These are phyloP conservation scores for Lamellibrachia satsuma DNA, from an alignment of 2,888 invertebrate genomes.

Conservation along the genomic window DNA sequence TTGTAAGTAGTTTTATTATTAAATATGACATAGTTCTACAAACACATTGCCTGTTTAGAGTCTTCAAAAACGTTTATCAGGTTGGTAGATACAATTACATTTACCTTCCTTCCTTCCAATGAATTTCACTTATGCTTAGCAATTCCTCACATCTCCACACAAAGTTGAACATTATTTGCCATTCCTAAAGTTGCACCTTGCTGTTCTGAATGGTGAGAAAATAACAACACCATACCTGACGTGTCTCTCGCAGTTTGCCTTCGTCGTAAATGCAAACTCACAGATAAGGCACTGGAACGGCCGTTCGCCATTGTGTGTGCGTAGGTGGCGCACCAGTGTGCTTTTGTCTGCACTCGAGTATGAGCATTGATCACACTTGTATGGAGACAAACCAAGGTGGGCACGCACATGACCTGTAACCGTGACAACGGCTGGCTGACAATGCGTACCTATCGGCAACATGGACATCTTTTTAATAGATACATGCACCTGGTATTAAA, in stretches of 20 bases:
- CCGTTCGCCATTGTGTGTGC: constrained; percentile 93
- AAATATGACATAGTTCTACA: too few species aligned
- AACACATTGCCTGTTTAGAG: too few species aligned
- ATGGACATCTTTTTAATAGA: background rate
- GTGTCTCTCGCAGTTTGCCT: constrained; percentile 96
- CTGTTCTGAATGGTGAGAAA: background rate
- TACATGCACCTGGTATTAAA: background rate
- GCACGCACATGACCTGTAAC: constrained; percentile 63
- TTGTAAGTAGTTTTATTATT: too few species aligned
- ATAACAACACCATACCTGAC: constrained; percentile 67
- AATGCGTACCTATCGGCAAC: background rate
- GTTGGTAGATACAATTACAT: background rate
- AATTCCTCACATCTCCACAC: too few species aligned
- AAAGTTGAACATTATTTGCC: background rate
- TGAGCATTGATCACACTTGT: constrained; percentile 92
- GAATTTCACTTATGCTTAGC: too few species aligned
- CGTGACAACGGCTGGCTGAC: constrained; percentile 4
- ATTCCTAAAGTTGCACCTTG: background rate
- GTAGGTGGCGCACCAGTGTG: constrained; percentile 88
- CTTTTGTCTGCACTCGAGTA: constrained; percentile 90
- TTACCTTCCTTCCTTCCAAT: background rate
- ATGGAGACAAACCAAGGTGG: constrained; percentile 82
- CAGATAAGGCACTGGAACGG: constrained; percentile 95
- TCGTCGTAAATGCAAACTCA: constrained; percentile 95
- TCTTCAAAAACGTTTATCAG: too few species aligned